phyloP scores from a whole-genome alignment of 2,888 invertebrate species.

The Tinea pellionella region DNA sequence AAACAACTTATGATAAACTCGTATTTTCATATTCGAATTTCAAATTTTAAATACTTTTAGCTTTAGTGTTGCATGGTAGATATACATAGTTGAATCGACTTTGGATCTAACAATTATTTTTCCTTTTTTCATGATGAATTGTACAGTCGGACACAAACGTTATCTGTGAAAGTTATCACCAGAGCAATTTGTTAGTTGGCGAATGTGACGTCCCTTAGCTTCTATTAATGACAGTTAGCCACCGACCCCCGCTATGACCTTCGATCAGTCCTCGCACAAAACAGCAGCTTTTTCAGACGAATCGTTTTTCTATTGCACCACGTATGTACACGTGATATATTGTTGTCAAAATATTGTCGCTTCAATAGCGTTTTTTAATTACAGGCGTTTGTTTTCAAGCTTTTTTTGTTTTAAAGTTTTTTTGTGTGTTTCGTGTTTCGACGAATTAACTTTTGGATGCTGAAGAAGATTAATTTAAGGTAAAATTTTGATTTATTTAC shows the following conservation, averaged over 20 bases:
- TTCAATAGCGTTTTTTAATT: background rate
- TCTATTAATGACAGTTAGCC: constrained; percentile 35
- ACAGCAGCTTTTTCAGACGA: constrained; percentile 9
- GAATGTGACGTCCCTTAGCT: constrained; percentile 63
- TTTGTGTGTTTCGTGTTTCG: too few species aligned
- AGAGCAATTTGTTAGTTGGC: constrained; percentile 58
- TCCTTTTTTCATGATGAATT: constrained; percentile 26
- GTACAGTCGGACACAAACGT: constrained; percentile 52
- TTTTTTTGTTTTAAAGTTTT: background rate
- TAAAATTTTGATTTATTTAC: background rate
- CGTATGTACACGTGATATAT: background rate
- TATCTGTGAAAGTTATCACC: constrained; percentile 45
- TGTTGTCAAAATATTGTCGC: background rate
- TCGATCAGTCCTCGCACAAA: constrained; percentile 3
- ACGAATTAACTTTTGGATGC: background rate
- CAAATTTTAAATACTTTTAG: too few species aligned
- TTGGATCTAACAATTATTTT: background rate
- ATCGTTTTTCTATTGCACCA: constrained; percentile 1
- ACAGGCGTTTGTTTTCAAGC: background rate
- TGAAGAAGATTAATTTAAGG: background rate
- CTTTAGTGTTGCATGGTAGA: too few species aligned
- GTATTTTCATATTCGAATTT: too few species aligned
- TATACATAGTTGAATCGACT: too few species aligned
- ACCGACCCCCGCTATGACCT: constrained; percentile 31
- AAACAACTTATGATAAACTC: too few species aligned